Conservation (phyloP, 1,140 invertebrate genomes). For the Drosophila aff. region DNA sequence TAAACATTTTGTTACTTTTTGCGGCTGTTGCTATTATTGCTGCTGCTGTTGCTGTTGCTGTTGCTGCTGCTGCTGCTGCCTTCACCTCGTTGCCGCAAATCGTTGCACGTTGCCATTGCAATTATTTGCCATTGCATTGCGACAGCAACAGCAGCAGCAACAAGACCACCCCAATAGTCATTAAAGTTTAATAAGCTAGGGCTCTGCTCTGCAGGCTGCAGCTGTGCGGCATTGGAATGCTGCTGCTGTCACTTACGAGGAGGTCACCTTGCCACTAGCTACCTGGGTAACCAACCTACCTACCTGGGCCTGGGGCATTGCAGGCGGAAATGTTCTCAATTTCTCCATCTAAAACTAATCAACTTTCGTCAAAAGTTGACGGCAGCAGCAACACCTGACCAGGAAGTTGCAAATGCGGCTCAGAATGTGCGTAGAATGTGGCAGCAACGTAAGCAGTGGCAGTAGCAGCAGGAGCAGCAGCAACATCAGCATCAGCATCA, state of each 20-base stretch:
- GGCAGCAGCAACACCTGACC: constrained; percentile 43
- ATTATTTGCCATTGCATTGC: constrained; percentile 68
- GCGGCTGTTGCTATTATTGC: constrained; percentile 21
- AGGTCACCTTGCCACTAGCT: constrained; percentile 22
- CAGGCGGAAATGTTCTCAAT: constrained; percentile 45
- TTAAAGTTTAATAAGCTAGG: constrained; percentile 75
- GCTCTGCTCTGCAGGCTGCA: constrained; percentile 24
- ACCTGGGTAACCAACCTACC: neutral
- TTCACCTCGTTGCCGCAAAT: constrained; percentile 82
- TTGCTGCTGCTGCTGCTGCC: constrained; percentile 53
- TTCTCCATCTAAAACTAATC: constrained; percentile 40
- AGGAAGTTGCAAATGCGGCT: constrained; percentile 47
- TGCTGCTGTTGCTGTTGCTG: constrained; percentile 8
- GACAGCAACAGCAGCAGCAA: constrained; percentile 45
- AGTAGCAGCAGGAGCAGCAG: constrained; percentile 2
- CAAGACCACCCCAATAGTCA: constrained; percentile 74
- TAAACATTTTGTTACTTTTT: constrained; percentile 69
- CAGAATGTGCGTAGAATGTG: constrained; percentile 57
- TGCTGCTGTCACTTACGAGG: constrained; percentile 45
- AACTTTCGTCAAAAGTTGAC: constrained; percentile 55
- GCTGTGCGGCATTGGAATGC: constrained; percentile 41
- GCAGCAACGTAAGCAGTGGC: constrained; percentile 5
- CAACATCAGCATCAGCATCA: constrained; percentile 29
- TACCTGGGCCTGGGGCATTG: neutral
- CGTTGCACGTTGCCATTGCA: constrained; percentile 77